Conservation (phyloP, 2,888 invertebrate species). For the Spicauda simplicius region DNA sequence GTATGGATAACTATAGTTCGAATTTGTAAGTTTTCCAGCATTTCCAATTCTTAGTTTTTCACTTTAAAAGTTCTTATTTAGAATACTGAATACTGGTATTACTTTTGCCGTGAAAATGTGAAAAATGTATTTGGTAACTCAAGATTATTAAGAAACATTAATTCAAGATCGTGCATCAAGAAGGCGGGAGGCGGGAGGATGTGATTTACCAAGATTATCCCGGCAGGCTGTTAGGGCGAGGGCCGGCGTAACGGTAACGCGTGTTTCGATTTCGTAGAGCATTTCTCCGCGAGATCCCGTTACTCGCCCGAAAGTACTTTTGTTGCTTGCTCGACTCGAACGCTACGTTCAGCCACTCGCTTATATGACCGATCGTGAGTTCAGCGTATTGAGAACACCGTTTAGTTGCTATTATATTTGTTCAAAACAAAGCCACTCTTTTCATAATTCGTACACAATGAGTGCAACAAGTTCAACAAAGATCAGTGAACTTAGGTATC, state of each 20-base stretch:
- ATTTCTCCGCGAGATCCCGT: constrained; percentile 83
- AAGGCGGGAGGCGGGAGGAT: constrained; percentile 27
- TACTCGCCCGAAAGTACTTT: constrained; percentile 83
- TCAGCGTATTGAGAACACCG: constrained; percentile 75
- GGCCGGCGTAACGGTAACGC: constrained; percentile 79
- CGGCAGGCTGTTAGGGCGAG: constrained; percentile 69
- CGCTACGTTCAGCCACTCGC: constrained; percentile 55
- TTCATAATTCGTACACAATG: constrained; percentile 57
- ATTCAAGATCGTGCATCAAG: not conserved
- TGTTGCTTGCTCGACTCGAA: constrained; percentile 64
- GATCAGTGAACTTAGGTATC: constrained; percentile 48
- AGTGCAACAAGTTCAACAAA: constrained; percentile 48
- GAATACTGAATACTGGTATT: not conserved
- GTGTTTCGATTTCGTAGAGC: constrained; percentile 86
- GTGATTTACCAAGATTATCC: constrained; percentile 77
- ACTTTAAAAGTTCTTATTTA: too few relatives aligned
- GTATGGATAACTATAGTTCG: too few relatives aligned
- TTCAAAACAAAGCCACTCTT: constrained; percentile 69
- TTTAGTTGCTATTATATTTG: constrained; percentile 64
- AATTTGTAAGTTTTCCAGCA: too few relatives aligned
- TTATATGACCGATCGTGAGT: constrained; percentile 71
- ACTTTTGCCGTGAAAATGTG: not conserved
- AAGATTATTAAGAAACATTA: not conserved
- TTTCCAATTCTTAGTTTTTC: too few relatives aligned
- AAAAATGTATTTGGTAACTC: not conserved